Percentiles rank a stretch among this genome's conserved stretches.
Conservation (phyloP, 2,113 vertebrate species). For the Laterallus jamaicensis region DNA sequence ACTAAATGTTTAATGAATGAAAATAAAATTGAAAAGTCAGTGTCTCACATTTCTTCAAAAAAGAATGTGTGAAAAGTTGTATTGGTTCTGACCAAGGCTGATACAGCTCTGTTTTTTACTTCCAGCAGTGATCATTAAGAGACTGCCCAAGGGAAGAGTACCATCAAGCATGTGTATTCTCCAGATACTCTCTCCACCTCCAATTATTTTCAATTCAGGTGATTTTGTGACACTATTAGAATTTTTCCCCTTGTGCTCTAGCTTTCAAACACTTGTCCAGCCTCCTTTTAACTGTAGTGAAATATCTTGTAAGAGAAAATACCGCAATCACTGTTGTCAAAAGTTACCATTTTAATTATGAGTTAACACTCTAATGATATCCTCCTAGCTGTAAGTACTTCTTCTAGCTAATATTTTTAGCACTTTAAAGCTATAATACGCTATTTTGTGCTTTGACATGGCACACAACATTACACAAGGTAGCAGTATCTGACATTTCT, state of each 20-base stretch:
- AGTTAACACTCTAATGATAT: not conserved
- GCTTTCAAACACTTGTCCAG: not conserved
- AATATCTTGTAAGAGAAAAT: not conserved
- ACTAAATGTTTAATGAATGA: not conserved
- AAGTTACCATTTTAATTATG: not conserved
- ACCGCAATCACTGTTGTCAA: not conserved
- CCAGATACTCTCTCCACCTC: not conserved
- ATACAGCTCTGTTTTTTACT: not conserved
- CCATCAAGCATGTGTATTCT: not conserved
- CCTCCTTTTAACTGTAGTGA: not conserved
- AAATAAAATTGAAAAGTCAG: not conserved
- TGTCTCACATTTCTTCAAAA: not conserved
- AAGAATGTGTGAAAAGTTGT: not conserved
- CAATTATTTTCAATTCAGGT: not conserved
- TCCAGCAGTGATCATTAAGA: not conserved
- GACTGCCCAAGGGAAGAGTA: not conserved
- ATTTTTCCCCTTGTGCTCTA: not conserved
- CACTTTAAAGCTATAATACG: not conserved
- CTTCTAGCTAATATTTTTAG: not conserved
- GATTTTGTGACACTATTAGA: not conserved
- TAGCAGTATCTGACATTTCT: not conserved
- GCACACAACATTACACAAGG: not conserved
- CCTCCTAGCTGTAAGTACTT: not conserved
- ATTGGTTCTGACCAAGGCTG: not conserved
- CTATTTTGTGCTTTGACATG: not conserved